A percentile compares a stretch with the other conserved stretches of the same genome.
These are phyloP conservation scores for Achlya flavicornis DNA, from an alignment of 2,888 invertebrate genomes.

Conservation along the genomic window DNA sequence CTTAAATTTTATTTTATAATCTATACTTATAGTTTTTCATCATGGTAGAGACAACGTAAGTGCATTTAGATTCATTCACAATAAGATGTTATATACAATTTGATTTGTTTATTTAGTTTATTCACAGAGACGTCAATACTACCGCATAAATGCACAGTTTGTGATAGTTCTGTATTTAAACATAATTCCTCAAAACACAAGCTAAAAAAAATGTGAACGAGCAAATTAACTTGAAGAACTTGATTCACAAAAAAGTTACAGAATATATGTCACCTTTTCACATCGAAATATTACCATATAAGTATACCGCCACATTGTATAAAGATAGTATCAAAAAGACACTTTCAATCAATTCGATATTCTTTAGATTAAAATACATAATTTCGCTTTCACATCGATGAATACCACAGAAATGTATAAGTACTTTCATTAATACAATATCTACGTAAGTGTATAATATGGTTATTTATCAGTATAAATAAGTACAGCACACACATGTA, in stretches of 20 bases:
- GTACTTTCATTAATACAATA: neutral
- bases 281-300: neutral
- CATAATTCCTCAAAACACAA: neutral
- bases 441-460: neutral
- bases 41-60: neutral
- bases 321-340: neutral
- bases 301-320: neutral
- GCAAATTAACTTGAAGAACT: neutral
- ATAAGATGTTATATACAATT: neutral
- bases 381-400: neutral
- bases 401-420: neutral
- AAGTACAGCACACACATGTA: neutral
- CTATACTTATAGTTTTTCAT: neutral
- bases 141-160: neutral
- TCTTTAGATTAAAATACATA: neutral
- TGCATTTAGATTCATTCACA: neutral
- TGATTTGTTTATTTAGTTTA: neutral
- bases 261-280: neutral
- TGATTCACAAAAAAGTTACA: neutral
- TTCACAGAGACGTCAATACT: neutral
- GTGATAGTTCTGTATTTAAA: neutral
- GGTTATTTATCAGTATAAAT: neutral
- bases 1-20: neutral
- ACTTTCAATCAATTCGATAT: neutral
- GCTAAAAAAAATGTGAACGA: neutral